Base-by-base conservation (phyloP, 1,140 invertebrate genomes). In the Drosophila baimaii region DNA sequence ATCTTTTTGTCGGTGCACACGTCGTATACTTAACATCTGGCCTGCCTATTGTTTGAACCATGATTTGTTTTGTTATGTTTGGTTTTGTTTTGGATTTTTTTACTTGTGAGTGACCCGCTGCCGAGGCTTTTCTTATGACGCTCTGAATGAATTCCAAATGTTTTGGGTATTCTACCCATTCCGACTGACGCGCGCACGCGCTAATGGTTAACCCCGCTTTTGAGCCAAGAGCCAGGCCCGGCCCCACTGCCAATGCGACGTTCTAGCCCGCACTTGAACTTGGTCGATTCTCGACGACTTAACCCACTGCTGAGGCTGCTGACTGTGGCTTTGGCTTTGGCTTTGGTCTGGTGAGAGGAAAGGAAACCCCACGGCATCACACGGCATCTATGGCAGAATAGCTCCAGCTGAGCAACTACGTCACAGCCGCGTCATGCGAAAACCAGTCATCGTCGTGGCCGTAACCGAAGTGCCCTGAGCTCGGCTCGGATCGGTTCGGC, bases 221-320 rank as follows among this genome's bases (percentile, higher is more conserved):
- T 39, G n/a, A 55, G 19, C 70, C 57, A 61, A 44, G 47, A 81
- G 47, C 17, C 49, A 15, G 15, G 33, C 33, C 33, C 13, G 33
- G 35, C 15, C 35, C 35, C 71, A 76, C 62, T 37, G 69, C 73
- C 79, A 83, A 82, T 72, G 79, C 79, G 79, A 81, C 76, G 71
- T 86, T 86, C 83, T 86, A 86, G 84, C 79, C 74, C 83, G 83
- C 83, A 86, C 83, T 86, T 86, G 83, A 86, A 86, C 83, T 86
- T 86, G 83, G 83, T 86, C 61, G 72, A 54, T 73, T 57, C 81
- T 88, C 84, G 84, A n/a, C n/a, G 46, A 83, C 80, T 54, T 54
- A 54, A 54, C 51, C 83, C 84, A 88, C 75, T 82, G 83, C 83
- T 81, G 76, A 66, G 29, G 17, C 49, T n/a, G 21, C 37, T 39